Base-by-base conservation (phyloP, 2,113 vertebrate species). In the Oriolus oriolus region DNA sequence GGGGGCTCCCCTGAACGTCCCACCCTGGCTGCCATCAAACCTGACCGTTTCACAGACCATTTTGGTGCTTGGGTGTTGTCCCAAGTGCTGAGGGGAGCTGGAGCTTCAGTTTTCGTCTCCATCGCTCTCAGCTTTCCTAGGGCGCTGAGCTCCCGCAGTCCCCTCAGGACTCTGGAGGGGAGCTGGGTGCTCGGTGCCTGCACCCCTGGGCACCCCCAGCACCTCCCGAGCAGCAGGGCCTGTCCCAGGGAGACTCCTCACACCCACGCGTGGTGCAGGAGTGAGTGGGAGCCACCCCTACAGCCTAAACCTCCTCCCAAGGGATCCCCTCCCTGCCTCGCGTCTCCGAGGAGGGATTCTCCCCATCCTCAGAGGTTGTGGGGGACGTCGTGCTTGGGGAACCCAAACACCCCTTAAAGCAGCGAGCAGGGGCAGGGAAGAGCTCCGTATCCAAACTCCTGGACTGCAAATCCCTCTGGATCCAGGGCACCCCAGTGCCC, bases 381-480 rank as follows among this genome's bases (percentile, higher is more conserved):
- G 16, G 16, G 37, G 20, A 47, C 6, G 9, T 45, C 12, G 7
- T 15, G 19, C 42, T 39, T 9, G 22, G 54, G 16, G 23, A 5
- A 15, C n/a, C 10, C 7, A 2, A 59, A 63, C 66, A 19, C 2
- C 26, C 20, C 64, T 31, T 3, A 18, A 45, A 60, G 28, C 20
- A 11, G 3, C 0, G 19, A 47, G 53, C 30, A 65, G 31, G 10
- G 14, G 19, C 37, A n/a, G 33, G n/a, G 35, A 24, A 54, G n/a
- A 44, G 42, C 20, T 57, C 10, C 2, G 0, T 2, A 30, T 10
- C 50, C 2, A 0, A 45, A 4, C 0, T 11, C 31, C 39, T 1
- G 28, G 7, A 5, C 33, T 57, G 56, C 2, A 9, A 56, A 47
- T 39, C 59, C 44, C 2, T 0, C 37, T 1, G 56, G 17, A 4